Evolutionary conservation across 2,797 vertebrate species (phyloP).

Genomic region (Melanotaenia maccullochi): DNA sequence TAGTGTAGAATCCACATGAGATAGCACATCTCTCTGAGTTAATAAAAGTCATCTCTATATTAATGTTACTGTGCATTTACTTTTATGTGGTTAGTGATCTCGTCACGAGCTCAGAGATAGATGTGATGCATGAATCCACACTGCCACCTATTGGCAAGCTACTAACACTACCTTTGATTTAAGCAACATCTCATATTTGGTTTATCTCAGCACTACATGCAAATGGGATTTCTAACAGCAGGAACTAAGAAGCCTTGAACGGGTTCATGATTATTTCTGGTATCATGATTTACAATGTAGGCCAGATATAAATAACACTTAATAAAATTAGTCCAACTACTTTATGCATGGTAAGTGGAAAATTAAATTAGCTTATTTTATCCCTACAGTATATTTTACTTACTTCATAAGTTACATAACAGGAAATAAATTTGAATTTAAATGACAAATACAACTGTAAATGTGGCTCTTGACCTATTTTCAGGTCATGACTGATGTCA

Average conservation of each 20-base stretch:
- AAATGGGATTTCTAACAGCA: constrained; percentile 26
- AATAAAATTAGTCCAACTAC: constrained; percentile 24
- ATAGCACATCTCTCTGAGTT: neutral
- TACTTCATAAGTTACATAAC: neutral
- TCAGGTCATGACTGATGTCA: neutral
- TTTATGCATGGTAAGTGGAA: constrained; percentile 16
- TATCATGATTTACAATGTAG: constrained; percentile 29
- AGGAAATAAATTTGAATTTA: neutral
- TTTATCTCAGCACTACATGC: constrained; percentile 23
- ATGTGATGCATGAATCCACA: constrained; percentile 40
- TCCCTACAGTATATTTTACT: constrained; percentile 6
- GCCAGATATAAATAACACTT: constrained; percentile 23
- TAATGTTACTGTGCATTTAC: constrained; percentile 10
- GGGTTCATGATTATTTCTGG: constrained; percentile 39
- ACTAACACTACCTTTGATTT: neutral
- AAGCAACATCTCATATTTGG: constrained; percentile 15
- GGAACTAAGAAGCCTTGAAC: constrained; percentile 35
- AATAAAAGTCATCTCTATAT: constrained; percentile 4
- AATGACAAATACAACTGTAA: neutral
- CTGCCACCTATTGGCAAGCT: constrained; percentile 59
- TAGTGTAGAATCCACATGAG: neutral
- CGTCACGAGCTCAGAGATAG: neutral
- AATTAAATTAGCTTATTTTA: constrained; percentile 30
- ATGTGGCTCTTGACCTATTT: neutral
- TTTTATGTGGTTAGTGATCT: constrained; percentile 1